These are phyloP conservation scores for Sebastes ruberrimus DNA, from an alignment of 2,797 vertebrate genomes.

Conservation along the genomic window DNA sequence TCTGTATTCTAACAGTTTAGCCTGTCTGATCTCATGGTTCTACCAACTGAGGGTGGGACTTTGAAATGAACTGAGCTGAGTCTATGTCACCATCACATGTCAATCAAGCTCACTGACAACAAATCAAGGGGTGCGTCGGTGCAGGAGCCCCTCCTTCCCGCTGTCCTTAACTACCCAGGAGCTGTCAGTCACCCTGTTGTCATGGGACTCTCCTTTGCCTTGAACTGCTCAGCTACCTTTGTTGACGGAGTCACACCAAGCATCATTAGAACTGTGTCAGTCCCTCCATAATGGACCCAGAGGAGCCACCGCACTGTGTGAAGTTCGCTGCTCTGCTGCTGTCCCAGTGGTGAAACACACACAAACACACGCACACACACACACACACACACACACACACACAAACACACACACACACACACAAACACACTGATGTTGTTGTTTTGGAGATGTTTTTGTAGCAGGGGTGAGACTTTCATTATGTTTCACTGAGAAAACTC, in stretches of 20 bases:
- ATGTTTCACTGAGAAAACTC: background rate
- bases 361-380: slow-evolving; percentile 1
- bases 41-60: background rate
- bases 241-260: slow-evolving; percentile 25
- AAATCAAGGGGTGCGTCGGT: slow-evolving; percentile 15
- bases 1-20: background rate
- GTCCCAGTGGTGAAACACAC: slow-evolving; percentile 6
- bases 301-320: slow-evolving; percentile 41
- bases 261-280: slow-evolving; percentile 47
- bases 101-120: slow-evolving; percentile 35
- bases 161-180: slow-evolving; percentile 15
- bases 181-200: slow-evolving; percentile 53
- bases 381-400: background rate
- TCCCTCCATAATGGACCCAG: slow-evolving; percentile 10
- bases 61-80: background rate
- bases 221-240: slow-evolving; percentile 34
- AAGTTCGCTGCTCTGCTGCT: slow-evolving; percentile 26
- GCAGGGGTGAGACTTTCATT: background rate
- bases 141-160: slow-evolving; percentile 29
- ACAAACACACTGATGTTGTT: background rate
- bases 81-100: slow-evolving; percentile 1
- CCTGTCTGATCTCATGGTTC: background rate
- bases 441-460: background rate
- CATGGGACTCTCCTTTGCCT: slow-evolving; percentile 16
- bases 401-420: background rate